Percentiles rank a stretch among this genome's conserved stretches.
Evolutionary conservation across 2,797 vertebrate species (phyloP).

Genomic region (Scleropages formosus): DNA sequence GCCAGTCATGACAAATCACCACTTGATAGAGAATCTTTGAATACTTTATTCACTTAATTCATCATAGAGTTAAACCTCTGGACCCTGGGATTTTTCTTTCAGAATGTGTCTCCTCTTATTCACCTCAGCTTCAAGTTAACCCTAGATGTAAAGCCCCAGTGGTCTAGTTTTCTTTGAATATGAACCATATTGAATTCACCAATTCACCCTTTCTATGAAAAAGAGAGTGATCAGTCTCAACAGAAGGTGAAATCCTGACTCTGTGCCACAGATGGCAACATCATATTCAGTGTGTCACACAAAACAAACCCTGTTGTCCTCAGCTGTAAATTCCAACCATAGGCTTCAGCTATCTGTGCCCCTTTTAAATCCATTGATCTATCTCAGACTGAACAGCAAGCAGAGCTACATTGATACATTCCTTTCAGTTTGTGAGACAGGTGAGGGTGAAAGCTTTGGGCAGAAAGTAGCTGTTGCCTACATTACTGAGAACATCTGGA

Average conservation of each 20-base stretch:
- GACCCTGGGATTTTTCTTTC: slow-evolving; percentile 17
- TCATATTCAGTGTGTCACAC: background rate
- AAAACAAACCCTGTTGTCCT: background rate
- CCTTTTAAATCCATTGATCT: background rate
- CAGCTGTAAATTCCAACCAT: too few species aligned
- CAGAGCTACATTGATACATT: background rate
- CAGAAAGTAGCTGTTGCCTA: slow-evolving; percentile 5
- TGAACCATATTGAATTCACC: background rate
- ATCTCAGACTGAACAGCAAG: background rate
- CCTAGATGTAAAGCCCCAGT: background rate
- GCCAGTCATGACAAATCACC: slow-evolving; percentile 12
- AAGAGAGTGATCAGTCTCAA: background rate
- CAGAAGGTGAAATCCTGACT: background rate
- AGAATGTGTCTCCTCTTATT: slow-evolving; percentile 7
- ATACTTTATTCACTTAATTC: slow-evolving; percentile 19
- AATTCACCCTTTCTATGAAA: background rate
- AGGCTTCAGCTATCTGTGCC: background rate
- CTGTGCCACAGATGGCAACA: background rate
- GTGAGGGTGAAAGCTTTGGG: background rate
- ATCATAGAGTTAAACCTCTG: slow-evolving; percentile 4
- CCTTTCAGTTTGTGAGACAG: background rate
- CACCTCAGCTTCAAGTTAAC: background rate
- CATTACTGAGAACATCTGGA: background rate
- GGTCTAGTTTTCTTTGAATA: background rate
- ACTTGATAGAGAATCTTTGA: slow-evolving; percentile 8